These are phyloP conservation scores for Drosophila erecta DNA, from an alignment of 1,140 invertebrate species.

Conservation along the genomic window DNA sequence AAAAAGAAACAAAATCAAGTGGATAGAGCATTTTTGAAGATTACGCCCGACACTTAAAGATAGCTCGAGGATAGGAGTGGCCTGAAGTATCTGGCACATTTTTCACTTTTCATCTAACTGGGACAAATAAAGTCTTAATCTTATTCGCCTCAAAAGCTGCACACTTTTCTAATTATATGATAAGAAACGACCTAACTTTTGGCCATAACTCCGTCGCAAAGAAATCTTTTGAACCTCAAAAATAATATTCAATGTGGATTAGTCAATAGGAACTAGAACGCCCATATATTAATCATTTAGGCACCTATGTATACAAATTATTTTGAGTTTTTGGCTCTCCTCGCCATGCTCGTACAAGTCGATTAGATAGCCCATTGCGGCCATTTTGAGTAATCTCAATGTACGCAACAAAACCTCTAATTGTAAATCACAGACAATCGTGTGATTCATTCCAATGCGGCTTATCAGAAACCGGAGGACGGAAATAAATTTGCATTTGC, in stretches of 20 bases:
- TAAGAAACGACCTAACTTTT: constrained; percentile 10
- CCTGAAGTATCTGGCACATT: not conserved
- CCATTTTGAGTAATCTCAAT: constrained; percentile 1
- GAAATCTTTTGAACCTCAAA: not conserved
- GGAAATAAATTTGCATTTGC: too few relatives aligned
- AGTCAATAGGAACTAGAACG: too few relatives aligned
- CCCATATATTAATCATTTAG: too few relatives aligned
- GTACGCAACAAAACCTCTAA: not conserved
- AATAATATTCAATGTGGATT: too few relatives aligned
- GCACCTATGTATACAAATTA: not conserved
- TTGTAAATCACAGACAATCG: constrained; percentile 33
- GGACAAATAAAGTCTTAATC: constrained; percentile 11
- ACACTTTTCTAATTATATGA: constrained; percentile 15
- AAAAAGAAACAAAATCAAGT: constrained; percentile 4
- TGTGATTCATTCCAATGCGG: constrained; percentile 26
- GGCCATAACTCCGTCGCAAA: not conserved
- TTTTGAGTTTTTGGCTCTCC: not conserved
- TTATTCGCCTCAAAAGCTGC: not conserved
- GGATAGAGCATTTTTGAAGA: not conserved
- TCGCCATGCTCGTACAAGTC: not conserved
- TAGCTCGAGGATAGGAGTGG: not conserved
- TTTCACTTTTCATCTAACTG: not conserved
- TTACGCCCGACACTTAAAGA: constrained; percentile 9
- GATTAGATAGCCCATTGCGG: constrained; percentile 32
- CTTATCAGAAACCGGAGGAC: constrained; percentile 20